Conservation (phyloP, 1,140 invertebrate species). For the Limonius californicus region DNA sequence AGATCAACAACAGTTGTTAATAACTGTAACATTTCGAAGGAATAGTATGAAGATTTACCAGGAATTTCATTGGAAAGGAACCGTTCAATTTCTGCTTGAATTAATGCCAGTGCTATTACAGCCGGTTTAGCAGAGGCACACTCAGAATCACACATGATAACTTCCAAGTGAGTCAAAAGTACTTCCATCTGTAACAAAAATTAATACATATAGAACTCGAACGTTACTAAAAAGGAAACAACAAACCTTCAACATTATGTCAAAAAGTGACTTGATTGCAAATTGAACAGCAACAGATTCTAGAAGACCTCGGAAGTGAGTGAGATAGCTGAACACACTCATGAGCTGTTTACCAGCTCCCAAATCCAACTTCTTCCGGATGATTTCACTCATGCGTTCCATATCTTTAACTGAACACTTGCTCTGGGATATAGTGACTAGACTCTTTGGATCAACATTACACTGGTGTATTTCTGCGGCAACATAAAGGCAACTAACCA, state of each 20-base stretch:
- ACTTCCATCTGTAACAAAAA: constrained; percentile 18
- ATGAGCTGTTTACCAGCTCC: constrained; percentile 17
- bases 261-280: not conserved
- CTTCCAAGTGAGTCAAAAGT: constrained; percentile 16
- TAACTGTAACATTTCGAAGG: constrained; percentile 14
- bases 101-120: constrained; percentile 17
- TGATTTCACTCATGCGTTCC: constrained; percentile 36
- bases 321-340: constrained; percentile 22
- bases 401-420: constrained; percentile 35
- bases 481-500: constrained; percentile 36
- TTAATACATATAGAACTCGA: not conserved
- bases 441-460: constrained; percentile 25
- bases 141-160: constrained; percentile 16
- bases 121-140: constrained; percentile 12
- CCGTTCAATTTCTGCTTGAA: constrained; percentile 16
- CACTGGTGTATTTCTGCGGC: constrained; percentile 28
- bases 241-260: constrained; percentile 11
- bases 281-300: constrained; percentile 9
- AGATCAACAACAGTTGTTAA: constrained; percentile 12
- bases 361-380: constrained; percentile 32
- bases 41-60: not conserved
- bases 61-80: constrained; percentile 1
- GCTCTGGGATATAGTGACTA: constrained; percentile 33
- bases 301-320: constrained; percentile 15
- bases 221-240: not conserved